Percentiles rank a stretch among this genome's conserved stretches.
Conservation (phyloP, 2,888 invertebrate genomes). For the Dinocampus coccinellae region DNA sequence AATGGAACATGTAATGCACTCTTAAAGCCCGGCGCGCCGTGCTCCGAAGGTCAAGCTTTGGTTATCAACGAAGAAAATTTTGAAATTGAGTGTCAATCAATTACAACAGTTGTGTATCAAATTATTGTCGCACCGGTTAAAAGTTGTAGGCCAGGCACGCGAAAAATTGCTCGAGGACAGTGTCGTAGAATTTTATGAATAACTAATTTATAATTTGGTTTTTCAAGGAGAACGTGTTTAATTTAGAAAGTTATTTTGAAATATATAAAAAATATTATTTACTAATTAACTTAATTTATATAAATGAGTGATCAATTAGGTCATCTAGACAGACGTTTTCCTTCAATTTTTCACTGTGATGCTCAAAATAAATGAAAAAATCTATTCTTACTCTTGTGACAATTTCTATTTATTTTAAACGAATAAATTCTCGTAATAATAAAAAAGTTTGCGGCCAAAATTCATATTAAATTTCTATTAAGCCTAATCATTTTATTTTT, state of each 20-base stretch:
- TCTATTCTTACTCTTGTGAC: too few relatives aligned
- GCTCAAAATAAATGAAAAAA: background rate
- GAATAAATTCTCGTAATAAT: too few relatives aligned
- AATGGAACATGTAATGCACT: constrained; percentile 69
- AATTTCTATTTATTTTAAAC: too few relatives aligned
- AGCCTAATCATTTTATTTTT: constrained; percentile 38
- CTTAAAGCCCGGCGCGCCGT: constrained; percentile 66
- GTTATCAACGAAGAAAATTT: constrained; percentile 74
- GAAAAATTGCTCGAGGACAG: constrained; percentile 36
- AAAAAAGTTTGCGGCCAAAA: background rate
- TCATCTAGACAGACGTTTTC: background rate
- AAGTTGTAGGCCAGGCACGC: constrained; percentile 39
- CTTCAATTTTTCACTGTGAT: background rate
- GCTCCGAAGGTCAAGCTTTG: constrained; percentile 69
- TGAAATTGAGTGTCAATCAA: constrained; percentile 70
- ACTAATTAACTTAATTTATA: background rate
- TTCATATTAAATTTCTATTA: background rate
- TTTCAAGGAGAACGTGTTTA: background rate
- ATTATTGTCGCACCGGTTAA: constrained; percentile 39
- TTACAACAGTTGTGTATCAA: constrained; percentile 30
- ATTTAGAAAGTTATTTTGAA: background rate
- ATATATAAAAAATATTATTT: background rate
- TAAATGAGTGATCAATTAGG: background rate
- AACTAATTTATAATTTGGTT: background rate
- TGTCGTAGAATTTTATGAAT: constrained; percentile 36